phyloP scores from a whole-genome alignment of 2,113 vertebrate species.

The Cololabis saira region DNA sequence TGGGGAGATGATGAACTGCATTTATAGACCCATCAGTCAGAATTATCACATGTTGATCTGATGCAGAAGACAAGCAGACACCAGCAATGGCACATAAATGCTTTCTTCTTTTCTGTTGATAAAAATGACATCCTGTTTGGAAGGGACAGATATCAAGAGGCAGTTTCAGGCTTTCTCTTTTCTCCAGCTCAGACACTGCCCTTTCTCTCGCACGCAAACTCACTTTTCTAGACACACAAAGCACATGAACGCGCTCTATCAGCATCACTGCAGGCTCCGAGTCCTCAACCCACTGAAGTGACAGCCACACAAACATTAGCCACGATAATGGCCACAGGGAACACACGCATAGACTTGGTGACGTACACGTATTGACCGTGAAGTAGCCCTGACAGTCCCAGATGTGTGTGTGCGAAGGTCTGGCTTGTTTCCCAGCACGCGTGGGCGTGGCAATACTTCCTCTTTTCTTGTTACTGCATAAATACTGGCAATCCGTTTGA shows the following conservation, averaged over 20 bases:
- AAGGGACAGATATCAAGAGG: not conserved
- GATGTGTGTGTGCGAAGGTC: not conserved
- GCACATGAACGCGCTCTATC: conserved; percentile 10
- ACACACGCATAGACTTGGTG: conserved; percentile 32
- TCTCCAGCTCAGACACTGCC: conserved; percentile 22
- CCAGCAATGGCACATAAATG: not conserved
- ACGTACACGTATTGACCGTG: conserved; percentile 28
- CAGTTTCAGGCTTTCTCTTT: conserved; percentile 19
- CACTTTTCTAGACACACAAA: not conserved
- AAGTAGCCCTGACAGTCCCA: conserved; percentile 1
- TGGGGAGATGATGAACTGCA: not conserved
- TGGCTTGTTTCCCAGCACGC: not conserved
- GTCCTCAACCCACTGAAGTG: conserved; percentile 21
- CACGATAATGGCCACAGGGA: conserved; percentile 21
- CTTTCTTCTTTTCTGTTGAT: not conserved
- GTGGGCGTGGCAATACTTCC: not conserved
- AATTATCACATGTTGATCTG: not conserved
- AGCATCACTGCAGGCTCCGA: conserved; percentile 28
- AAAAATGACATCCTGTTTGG: not conserved
- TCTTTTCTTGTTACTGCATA: not conserved
- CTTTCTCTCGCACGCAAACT: not conserved
- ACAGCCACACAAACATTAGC: conserved; percentile 35
- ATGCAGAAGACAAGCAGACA: conserved; percentile 5
- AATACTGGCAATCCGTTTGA: not conserved
- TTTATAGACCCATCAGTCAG: conserved; percentile 16